These are phyloP conservation scores for Hemicordylus capensis DNA, from an alignment of 2,113 vertebrate genomes.

Conservation along the genomic window DNA sequence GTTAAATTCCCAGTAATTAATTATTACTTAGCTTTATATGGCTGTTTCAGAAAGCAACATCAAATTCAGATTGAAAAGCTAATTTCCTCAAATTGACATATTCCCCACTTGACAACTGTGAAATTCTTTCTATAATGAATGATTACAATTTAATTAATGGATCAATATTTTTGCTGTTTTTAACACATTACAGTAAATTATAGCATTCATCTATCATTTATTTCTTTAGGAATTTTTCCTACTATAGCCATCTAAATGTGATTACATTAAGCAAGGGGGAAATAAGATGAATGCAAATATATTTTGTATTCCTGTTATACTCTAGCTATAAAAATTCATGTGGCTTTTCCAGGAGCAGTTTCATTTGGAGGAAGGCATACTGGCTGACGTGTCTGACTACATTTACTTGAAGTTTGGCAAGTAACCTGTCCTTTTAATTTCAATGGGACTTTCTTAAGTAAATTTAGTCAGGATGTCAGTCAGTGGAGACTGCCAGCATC, in stretches of 20 bases:
- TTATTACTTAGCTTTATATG: not conserved
- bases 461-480: too few species aligned
- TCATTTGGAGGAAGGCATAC: not conserved
- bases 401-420: too few species aligned
- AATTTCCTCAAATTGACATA: constrained; percentile 10
- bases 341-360: not conserved
- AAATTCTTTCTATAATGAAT: constrained; percentile 28
- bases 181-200: constrained; percentile 40
- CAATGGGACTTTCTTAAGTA: too few species aligned
- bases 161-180: constrained; percentile 39
- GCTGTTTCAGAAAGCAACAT: not conserved
- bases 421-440: too few species aligned
- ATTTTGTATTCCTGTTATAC: not conserved
- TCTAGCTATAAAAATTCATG: not conserved
- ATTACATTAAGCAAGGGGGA: not conserved
- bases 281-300: constrained; percentile 2
- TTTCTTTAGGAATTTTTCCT: not conserved
- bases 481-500: too few species aligned
- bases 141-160: constrained; percentile 29
- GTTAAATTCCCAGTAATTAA: not conserved
- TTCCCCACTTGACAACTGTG: not conserved
- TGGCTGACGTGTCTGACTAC: too few species aligned
- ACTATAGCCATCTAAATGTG: not conserved
- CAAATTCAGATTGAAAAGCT: constrained; percentile 17
- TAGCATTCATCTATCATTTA: constrained; percentile 22